phyloP scores from a whole-genome alignment of 30 jellyfish, hydroid and myxozoan genomes.

The Hydra vulgaris region DNA sequence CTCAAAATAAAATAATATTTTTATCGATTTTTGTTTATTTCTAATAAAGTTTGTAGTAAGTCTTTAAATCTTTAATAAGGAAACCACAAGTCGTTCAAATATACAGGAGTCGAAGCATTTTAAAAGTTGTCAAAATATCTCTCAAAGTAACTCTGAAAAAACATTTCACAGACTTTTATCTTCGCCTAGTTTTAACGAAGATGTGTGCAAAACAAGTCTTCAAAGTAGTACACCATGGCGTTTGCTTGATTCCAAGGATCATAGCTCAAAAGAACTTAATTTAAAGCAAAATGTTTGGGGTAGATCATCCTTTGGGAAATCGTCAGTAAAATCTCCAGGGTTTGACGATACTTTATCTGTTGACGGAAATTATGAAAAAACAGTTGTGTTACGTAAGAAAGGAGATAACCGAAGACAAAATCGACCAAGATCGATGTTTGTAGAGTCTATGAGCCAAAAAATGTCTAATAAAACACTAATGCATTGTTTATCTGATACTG shows the following conservation, averaged over 20 bases:
- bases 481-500: neutral
- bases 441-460: neutral
- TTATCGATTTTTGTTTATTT: no score
- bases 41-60: no score
- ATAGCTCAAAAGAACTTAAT: no score
- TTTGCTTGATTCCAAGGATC: neutral
- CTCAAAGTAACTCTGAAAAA: neutral
- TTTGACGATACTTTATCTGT: neutral
- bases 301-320: neutral
- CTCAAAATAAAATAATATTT: no score
- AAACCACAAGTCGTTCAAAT: neutral
- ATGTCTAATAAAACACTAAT: neutral
- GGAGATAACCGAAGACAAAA: neutral
- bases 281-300: neutral
- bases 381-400: neutral
- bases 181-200: neutral
- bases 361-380: neutral
- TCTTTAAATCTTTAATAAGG: no score
- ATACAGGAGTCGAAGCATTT: conserved; percentile 10
- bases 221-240: neutral
- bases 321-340: neutral
- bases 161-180: neutral
- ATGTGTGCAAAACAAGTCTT: neutral
- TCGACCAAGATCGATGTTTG: conserved; percentile 22
- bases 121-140: conserved; percentile 27